Evolutionary conservation across 2,888 invertebrate genomes (phyloP), one percentile per base, ranked within the genome.

Genomic region (Heteromurus nitidus): DNA sequence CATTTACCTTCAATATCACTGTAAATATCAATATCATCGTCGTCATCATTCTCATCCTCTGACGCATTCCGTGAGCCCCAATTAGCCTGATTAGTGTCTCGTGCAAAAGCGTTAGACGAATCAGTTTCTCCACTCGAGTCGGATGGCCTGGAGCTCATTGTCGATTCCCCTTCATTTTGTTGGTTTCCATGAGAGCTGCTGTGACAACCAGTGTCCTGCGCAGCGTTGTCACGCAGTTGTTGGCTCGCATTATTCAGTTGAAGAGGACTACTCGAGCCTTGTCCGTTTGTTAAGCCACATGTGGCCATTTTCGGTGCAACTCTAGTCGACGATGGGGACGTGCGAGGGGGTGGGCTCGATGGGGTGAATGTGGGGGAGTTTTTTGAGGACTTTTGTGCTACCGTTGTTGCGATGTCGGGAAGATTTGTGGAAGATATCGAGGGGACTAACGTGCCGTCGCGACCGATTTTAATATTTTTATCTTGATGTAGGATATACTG

Each of bases 21-120:
- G 87, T 93, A 93, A 85, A 92, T 91, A 86, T 93, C 92, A 47
- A 92, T 90, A 82, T 92, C 92, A 50, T 89, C 89, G 53, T 88
- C 88, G 58, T 88, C 88, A 26, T 26, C 58, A 42, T 42, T 62
- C n/a, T 62, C 64, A 22, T 13, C 44, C 3, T 64, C 42, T 1
- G 44, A 36, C 30, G 18, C n/a, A 18, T 28, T 60, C 28, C 60
- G 42, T 1, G 50, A 20, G 28, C 72, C 72, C 72, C 72, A 72
- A 31, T 20, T 50, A 22, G 70, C 53, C 26, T 30, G 55, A 50
- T 22, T 60, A 5, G 55, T 5, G 5, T 55, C 55, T 24, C 24
- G 7, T 3, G 55, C 5, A 16, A 30, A 24, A 36, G 16, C 24
- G 24, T 44, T 64, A 7, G 50, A 7, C n/a, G 50, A 36, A 36